Conservation (phyloP, 1,140 invertebrate genomes). For the Fopius arisanus region DNA sequence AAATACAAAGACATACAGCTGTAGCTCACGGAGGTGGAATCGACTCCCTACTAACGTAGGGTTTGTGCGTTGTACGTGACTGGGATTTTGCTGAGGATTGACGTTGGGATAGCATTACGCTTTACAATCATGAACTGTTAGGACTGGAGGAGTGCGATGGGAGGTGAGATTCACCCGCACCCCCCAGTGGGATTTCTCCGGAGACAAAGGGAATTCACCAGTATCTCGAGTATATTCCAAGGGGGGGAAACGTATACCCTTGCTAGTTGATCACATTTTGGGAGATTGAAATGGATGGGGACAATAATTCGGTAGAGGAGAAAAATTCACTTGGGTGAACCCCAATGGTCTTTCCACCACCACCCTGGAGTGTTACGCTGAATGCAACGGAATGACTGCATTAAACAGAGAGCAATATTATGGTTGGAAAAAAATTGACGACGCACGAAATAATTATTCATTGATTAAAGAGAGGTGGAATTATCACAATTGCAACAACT, state of each 20-base stretch:
- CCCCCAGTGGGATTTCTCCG: not conserved
- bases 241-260: not conserved
- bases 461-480: too few relatives aligned
- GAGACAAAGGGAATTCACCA: not conserved
- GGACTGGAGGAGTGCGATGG: not conserved
- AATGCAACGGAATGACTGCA: too few relatives aligned
- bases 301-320: not conserved
- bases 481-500: too few relatives aligned
- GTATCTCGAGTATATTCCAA: not conserved
- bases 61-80: constrained; percentile 31
- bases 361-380: too few relatives aligned
- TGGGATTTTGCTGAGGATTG: constrained; percentile 19
- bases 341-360: not conserved
- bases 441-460: too few relatives aligned
- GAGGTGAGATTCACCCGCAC: not conserved
- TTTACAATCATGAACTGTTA: constrained; percentile 9
- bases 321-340: not conserved
- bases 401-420: too few relatives aligned
- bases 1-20: not conserved
- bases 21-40: constrained; percentile 5
- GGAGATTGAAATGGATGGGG: constrained; percentile 2
- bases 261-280: constrained; percentile 1
- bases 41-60: not conserved
- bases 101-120: constrained; percentile 4
- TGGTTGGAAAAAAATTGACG: too few relatives aligned